Percentiles rank a stretch among this genome's conserved stretches.
These are phyloP conservation scores for Hycleus cichorii DNA, from an alignment of 1,140 invertebrate genomes.

Conservation along the genomic window DNA sequence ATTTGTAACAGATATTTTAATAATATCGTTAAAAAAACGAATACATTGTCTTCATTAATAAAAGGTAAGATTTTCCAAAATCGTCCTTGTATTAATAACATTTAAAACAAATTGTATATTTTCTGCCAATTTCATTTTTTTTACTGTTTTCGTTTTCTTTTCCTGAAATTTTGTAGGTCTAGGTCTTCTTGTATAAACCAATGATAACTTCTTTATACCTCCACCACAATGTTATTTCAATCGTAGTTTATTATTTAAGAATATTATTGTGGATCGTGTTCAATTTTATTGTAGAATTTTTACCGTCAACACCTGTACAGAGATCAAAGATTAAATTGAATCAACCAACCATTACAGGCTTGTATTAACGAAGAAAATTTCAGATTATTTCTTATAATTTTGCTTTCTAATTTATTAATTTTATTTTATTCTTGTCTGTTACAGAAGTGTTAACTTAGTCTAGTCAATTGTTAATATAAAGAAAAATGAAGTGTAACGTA, in stretches of 20 bases:
- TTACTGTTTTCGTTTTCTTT: too few species aligned
- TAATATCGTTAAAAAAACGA: too few species aligned
- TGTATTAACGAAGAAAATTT: constrained; percentile 11
- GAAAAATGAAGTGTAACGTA: constrained; percentile 37
- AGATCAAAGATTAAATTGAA: neutral
- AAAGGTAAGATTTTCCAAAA: too few species aligned
- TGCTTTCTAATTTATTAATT: neutral
- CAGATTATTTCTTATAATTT: constrained; percentile 6
- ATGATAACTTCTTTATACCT: constrained; percentile 32
- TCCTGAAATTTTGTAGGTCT: constrained; percentile 22
- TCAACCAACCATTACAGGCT: neutral
- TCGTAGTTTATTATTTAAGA: too few species aligned
- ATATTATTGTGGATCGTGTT: neutral
- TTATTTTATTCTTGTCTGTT: neutral
- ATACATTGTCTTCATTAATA: too few species aligned
- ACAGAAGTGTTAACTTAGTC: constrained; percentile 28
- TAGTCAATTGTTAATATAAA: constrained; percentile 28
- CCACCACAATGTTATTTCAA: neutral
- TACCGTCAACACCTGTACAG: constrained; percentile 7
- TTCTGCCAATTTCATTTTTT: too few species aligned
- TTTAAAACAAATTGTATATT: too few species aligned
- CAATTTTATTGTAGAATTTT: constrained; percentile 15
- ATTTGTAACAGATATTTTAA: too few species aligned
- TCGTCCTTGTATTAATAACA: too few species aligned
- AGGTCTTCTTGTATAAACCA: constrained; percentile 24